Base-by-base conservation (phyloP, 2,888 invertebrate species). In the Piscicola geometra region DNA sequence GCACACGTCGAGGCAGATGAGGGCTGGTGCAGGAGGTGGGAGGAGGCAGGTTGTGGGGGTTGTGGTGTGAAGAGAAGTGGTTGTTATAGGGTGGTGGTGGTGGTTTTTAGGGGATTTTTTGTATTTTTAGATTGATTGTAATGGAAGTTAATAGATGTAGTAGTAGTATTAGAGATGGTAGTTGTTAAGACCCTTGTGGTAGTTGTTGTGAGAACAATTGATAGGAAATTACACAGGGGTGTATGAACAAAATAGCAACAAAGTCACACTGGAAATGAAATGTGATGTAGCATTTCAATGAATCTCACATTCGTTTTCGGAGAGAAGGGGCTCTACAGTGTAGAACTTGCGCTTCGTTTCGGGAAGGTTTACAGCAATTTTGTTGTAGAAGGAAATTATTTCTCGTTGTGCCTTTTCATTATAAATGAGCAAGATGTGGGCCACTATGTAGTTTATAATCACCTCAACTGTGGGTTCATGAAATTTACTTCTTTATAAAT, bases 341-440 rank as follows among this genome's bases (percentile, higher is more conserved):
- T 79, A 77, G 41, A 36, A 56, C 69, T 75, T 33, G 35, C 76
- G 75, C 30, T 75, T 60, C 12, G 77, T 75, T 9, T 79, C 77
- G 25, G 82, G 81, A 56, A 81, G 77, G 15, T 81, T 79, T 74
- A 81, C 78, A 5, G 81, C 80, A 9, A 82, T 81, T 60, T 81
- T 80, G 73, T 83, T 82, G 77, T 83, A 84, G 76, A 81, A 80
- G 35, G 78, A 73, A 33, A 83, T 82, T 80, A 83, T 82, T 41
- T 81, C 79, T 73, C 81, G 81, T 76, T 84, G 83, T 18, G 81
- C 78, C 3, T 80, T 80, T 77, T 84, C 84, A 76, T 84, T 84
- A 80, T 82, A 82, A 0, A 82, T 82, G 74, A 84, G 78, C 80
- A 84, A 81, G 72, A 82, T 82, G 78, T 84, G 84, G 5, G 84